These are phyloP conservation scores for Malurus cyaneus DNA, from an alignment of 2,113 vertebrate genomes.

Conservation along the genomic window DNA sequence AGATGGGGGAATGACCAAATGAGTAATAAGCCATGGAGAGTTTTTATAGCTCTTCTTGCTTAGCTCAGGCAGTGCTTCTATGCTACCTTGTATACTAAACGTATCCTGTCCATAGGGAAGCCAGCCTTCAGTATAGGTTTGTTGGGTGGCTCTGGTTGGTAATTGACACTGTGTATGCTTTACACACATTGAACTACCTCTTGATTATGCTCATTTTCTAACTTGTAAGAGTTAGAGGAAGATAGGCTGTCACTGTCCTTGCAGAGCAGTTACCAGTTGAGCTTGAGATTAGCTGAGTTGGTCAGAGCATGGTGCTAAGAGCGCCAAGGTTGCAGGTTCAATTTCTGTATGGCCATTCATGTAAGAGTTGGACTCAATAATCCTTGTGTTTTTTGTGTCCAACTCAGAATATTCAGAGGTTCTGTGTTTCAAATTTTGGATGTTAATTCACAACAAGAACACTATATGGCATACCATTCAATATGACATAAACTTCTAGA, in stretches of 20 bases:
- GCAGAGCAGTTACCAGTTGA: neutral
- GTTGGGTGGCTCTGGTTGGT: neutral
- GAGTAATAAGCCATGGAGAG: accelerated
- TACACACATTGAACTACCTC: neutral
- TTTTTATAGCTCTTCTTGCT: neutral
- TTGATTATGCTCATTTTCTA: neutral
- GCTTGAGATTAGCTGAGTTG: neutral
- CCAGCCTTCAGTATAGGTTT: neutral
- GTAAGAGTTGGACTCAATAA: neutral
- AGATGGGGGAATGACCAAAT: neutral
- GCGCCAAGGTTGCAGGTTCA: neutral
- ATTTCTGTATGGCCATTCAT: neutral
- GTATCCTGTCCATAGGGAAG: neutral
- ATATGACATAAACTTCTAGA: neutral
- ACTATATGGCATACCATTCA: accelerated
- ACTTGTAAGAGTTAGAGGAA: neutral
- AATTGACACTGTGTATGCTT: neutral
- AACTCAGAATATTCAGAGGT: neutral
- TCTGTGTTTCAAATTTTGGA: neutral
- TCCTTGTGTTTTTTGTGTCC: neutral
- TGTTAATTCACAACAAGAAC: neutral
- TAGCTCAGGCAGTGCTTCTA: neutral
- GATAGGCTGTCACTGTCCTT: neutral
- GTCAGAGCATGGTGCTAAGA: neutral
- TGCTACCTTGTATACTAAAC: neutral